Evolutionary conservation across 2,797 vertebrate genomes (phyloP).

Genomic region (Muraenolepis orangiensis): DNA sequence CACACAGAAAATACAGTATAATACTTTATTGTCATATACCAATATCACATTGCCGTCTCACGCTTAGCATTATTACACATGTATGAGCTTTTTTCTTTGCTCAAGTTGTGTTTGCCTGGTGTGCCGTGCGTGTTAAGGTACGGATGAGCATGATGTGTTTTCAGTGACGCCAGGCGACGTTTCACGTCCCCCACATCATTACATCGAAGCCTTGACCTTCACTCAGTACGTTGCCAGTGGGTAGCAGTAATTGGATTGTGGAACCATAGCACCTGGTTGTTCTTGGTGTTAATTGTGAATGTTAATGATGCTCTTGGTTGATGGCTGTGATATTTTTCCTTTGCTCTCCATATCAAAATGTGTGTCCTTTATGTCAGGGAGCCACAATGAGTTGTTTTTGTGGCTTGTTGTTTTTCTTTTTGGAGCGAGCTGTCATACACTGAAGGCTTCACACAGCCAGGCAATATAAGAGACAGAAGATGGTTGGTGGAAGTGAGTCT

Average conservation of each 20-base stretch:
- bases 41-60: not conserved
- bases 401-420: not conserved
- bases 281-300: slow-evolving; percentile 55
- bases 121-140: not conserved
- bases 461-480: too few relatives aligned
- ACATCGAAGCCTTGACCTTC: slow-evolving; percentile 41
- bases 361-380: slow-evolving; percentile 18
- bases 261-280: slow-evolving; percentile 53
- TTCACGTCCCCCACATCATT: slow-evolving; percentile 44
- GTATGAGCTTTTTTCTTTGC: not conserved
- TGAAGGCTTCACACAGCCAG: not conserved
- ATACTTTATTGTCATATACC: not conserved
- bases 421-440: not conserved
- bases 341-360: slow-evolving; percentile 11
- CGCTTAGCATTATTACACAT: not conserved
- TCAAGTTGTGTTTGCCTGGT: not conserved
- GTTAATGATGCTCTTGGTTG: slow-evolving; percentile 53
- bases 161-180: slow-evolving; percentile 38
- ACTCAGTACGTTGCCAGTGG: slow-evolving; percentile 36
- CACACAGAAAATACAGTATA: not conserved
- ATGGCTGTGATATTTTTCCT: slow-evolving; percentile 31
- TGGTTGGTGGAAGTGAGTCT: too few relatives aligned
- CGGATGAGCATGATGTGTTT: not conserved
- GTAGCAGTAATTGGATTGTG: slow-evolving; percentile 54
- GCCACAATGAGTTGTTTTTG: not conserved